Evolutionary conservation across 2,113 vertebrate species (phyloP).

Genomic region (Chrysochloris asiatica): DNA sequence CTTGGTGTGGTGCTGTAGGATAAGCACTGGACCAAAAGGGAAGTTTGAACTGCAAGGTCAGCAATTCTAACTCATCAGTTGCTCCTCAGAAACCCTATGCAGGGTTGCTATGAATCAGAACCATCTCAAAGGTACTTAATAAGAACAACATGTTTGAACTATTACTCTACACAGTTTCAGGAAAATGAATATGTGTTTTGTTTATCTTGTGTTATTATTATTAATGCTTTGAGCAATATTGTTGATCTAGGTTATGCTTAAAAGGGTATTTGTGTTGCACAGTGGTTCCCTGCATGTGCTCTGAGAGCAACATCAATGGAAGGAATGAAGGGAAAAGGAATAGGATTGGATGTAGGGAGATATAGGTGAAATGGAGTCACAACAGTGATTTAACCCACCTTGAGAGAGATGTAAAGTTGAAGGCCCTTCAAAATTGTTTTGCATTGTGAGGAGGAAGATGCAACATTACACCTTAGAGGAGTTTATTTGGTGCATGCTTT

Average conservation of each 20-base stretch:
- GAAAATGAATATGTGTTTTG: not conserved
- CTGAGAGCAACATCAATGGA: not conserved
- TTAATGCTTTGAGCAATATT: not conserved
- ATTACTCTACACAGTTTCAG: not conserved
- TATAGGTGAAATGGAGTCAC: not conserved
- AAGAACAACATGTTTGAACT: slow-evolving; percentile 1
- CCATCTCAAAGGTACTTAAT: too few species aligned
- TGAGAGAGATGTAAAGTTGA: not conserved
- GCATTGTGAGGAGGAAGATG: not conserved
- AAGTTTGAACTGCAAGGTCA: too few species aligned
- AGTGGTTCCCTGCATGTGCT: not conserved
- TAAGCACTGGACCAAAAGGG: too few species aligned
- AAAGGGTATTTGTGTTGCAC: not conserved
- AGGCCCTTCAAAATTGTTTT: not conserved
- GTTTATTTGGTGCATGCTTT: not conserved
- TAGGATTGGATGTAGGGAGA: not conserved
- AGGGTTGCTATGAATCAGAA: too few species aligned
- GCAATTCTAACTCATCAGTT: too few species aligned
- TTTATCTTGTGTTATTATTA: not conserved
- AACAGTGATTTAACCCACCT: not conserved
- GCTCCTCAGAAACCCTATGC: too few species aligned
- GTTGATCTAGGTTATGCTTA: not conserved
- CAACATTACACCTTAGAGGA: not conserved
- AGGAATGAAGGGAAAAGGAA: not conserved
- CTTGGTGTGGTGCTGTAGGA: too few species aligned